phyloP scores from a whole-genome alignment of 2,888 invertebrate genomes.

The Venusia cambrica region DNA sequence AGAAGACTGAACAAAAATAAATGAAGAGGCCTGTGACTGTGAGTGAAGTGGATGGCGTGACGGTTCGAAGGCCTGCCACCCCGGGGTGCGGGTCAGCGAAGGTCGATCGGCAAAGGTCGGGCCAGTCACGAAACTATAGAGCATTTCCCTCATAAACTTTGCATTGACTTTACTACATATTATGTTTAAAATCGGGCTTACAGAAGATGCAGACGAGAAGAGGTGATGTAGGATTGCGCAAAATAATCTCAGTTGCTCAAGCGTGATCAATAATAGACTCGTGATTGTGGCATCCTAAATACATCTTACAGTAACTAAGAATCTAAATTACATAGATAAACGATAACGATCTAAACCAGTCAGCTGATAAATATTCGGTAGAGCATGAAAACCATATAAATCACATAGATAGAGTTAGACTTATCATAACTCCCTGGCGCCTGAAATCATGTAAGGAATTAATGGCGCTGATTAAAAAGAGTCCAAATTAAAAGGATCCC shows the following conservation, averaged over 20 bases:
- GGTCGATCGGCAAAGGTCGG: conserved; percentile 47
- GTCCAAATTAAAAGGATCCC: conserved; percentile 68
- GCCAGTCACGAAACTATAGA: conserved; percentile 53
- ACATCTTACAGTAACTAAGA: no score
- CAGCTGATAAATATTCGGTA: no score
- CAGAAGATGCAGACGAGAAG: no score
- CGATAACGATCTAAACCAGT: no score
- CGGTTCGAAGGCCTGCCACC: conserved; percentile 44
- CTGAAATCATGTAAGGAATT: conserved; percentile 49
- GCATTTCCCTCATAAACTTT: conserved; percentile 31
- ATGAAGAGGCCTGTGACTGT: no score
- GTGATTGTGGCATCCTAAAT: no score
- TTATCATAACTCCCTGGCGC: conserved; percentile 27
- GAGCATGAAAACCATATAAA: conserved; percentile 22
- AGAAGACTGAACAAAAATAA: conserved; percentile 31
- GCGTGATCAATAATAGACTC: no score
- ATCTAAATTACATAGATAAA: no score
- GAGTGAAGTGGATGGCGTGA: conserved; percentile 42
- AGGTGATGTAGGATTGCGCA: no score
- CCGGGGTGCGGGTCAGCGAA: conserved; percentile 57
- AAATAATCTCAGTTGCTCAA: no score
- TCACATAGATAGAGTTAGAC: conserved; percentile 26
- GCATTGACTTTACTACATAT: conserved; percentile 8
- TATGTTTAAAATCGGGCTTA: no score
- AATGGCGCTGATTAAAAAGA: conserved; percentile 65